Base-by-base conservation (phyloP, 2,797 vertebrate genomes). In the Arnoldichthys spilopterus region DNA sequence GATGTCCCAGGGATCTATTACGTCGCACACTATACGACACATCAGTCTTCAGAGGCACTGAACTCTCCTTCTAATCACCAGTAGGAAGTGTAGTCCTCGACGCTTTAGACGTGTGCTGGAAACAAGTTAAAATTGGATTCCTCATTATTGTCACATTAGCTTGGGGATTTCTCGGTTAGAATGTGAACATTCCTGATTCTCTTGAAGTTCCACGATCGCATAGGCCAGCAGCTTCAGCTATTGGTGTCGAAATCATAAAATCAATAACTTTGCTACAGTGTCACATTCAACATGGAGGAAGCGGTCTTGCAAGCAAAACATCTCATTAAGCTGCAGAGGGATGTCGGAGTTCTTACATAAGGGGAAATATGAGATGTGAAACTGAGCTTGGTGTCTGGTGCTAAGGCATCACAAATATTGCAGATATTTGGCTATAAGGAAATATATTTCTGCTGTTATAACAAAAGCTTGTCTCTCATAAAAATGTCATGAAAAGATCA, bases 1-100 rank as follows among this genome's bases (percentile, higher is more conserved):
- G 51, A 22, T 40, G 30, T 79, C 66, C 72, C 70, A 79, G 74
- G 73, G 72, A 79, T 49, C 51, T 77, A 68, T 76, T 71, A 72
- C 28, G 59, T n/a, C 22, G 47, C 53, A 58, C 30, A 51, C 72
- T 45, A 37, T 62, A 66, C 28, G 24, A 26, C 51, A 79, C 76
- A 74, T 70, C 62, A 74, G 37, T 24, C 73, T 79, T 77, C 22
- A 28, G 22, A 81, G 67, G 18, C 58, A 20, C 45, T 49, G 40
- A 78, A 45, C 26, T 32, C 56, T 8, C 22, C 64, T 54, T 73
- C 40, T 62, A 59, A 68, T 84, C 56, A 79, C 26, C 16, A 54
- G 64, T 40, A 69, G 69, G 26, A 74, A n/a, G 15, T 47, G 72
- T 68, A 22, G 37, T 76, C 32, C 43, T 78, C 37, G 30, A n/a